Conservation (phyloP, 2,797 vertebrate species). For the Muraenolepis orangiensis region DNA sequence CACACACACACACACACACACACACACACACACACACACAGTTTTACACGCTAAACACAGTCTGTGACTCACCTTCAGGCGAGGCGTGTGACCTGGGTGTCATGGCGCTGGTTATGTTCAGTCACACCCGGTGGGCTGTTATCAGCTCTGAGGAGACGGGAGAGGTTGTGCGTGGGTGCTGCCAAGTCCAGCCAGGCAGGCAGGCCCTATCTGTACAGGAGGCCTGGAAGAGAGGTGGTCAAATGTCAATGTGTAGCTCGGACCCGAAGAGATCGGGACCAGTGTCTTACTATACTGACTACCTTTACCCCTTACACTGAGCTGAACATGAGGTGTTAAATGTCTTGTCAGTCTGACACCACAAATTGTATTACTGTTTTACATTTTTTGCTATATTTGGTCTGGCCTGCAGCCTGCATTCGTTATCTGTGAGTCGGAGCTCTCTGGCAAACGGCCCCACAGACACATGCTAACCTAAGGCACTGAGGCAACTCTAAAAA, state of each 20-base stretch:
- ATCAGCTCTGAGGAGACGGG: constrained; percentile 24
- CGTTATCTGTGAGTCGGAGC: neutral
- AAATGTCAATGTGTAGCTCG: neutral
- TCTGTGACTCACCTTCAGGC: too few relatives aligned
- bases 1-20: too few relatives aligned
- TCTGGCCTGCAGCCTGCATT: neutral
- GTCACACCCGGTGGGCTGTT: constrained; percentile 23
- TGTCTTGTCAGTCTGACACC: too few relatives aligned
- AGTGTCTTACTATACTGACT: too few relatives aligned
- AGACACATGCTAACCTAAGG: neutral
- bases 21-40: too few relatives aligned
- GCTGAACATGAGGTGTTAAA: neutral
- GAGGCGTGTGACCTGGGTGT: neutral
- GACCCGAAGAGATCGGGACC: too few relatives aligned
- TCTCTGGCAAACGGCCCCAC: neutral
- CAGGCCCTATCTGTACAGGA: neutral
- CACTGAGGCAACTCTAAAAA: neutral
- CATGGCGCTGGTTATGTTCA: constrained; percentile 40
- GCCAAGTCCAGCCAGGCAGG: constrained; percentile 23
- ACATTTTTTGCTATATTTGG: neutral
- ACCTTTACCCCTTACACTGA: neutral
- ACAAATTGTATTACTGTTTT: neutral
- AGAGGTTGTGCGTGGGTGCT: constrained; percentile 26
- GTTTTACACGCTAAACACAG: neutral
- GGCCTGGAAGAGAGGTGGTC: neutral